phyloP scores from a whole-genome alignment of 2,797 vertebrate species.

The Enteromius anoplus region DNA sequence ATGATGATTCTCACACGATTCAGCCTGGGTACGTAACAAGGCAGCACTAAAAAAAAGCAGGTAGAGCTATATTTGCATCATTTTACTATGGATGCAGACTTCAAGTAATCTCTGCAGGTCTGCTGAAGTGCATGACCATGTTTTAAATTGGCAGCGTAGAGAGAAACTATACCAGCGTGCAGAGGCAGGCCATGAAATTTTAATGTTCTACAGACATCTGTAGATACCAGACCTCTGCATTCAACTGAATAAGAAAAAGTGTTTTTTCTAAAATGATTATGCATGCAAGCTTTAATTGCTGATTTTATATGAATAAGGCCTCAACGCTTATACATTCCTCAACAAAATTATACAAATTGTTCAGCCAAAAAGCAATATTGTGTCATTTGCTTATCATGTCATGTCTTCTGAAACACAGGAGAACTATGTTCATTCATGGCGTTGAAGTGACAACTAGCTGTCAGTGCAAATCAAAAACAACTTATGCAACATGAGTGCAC shows the following conservation, averaged over 20 bases:
- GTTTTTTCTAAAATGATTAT: conserved; percentile 15
- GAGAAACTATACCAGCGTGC: conserved; percentile 44
- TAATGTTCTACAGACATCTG: conserved; percentile 56
- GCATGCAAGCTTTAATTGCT: background rate
- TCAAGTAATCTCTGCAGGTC: conserved; percentile 24
- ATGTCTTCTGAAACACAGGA: background rate
- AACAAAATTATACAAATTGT: background rate
- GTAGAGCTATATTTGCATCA: conserved; percentile 30
- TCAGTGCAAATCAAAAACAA: background rate
- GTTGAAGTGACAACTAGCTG: background rate
- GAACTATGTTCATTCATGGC: background rate
- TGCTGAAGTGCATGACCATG: conserved; percentile 36
- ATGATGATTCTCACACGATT: conserved; percentile 18
- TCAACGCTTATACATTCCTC: background rate
- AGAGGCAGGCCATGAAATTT: conserved; percentile 60
- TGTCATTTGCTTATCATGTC: background rate
- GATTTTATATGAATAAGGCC: background rate
- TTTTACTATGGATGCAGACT: conserved; percentile 35
- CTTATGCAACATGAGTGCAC: background rate
- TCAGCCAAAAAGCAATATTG: background rate
- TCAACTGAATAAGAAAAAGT: conserved; percentile 15
- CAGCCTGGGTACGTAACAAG: conserved; percentile 21
- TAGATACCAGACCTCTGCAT: conserved; percentile 35
- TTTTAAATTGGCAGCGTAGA: conserved; percentile 32
- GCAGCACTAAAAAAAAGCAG: conserved; percentile 37